phyloP scores from a whole-genome alignment of 2,888 invertebrate genomes.

The Campoletis raptor region DNA sequence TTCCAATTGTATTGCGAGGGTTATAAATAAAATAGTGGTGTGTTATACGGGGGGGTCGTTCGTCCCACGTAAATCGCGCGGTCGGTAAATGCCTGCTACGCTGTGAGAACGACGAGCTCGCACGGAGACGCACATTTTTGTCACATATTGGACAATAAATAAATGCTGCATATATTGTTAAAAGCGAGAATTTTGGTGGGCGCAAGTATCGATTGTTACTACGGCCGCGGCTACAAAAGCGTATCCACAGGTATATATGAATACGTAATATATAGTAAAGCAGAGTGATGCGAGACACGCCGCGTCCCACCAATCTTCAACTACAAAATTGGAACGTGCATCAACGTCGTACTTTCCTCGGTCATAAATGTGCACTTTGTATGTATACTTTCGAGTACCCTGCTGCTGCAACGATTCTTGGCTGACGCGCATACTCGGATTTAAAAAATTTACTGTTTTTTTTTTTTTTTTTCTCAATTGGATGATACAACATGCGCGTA shows the following conservation, averaged over 20 bases:
- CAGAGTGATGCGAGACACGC: background rate
- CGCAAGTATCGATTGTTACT: background rate
- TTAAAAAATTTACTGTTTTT: too few relatives aligned
- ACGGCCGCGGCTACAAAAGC: background rate
- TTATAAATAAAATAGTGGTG: slow-evolving; percentile 58
- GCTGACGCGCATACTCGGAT: too few relatives aligned
- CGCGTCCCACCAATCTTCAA: background rate
- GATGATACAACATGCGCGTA: too few relatives aligned
- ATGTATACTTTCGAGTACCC: too few relatives aligned
- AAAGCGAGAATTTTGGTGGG: background rate
- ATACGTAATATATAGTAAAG: background rate
- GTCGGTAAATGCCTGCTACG: background rate
- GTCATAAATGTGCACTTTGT: background rate
- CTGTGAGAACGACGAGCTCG: slow-evolving; percentile 16
- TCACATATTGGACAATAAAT: background rate
- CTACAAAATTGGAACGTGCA: background rate
- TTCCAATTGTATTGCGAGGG: slow-evolving; percentile 60
- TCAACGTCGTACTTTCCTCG: background rate
- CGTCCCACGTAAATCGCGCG: slow-evolving; percentile 36
- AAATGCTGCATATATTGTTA: background rate
- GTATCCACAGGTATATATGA: background rate
- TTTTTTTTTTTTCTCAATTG: too few relatives aligned
- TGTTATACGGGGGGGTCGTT: slow-evolving; percentile 18
- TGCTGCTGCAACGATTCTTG: too few relatives aligned
- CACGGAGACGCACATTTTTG: background rate